Conservation (phyloP, 2,797 vertebrate genomes). For the Rousettus madagascariensis region DNA sequence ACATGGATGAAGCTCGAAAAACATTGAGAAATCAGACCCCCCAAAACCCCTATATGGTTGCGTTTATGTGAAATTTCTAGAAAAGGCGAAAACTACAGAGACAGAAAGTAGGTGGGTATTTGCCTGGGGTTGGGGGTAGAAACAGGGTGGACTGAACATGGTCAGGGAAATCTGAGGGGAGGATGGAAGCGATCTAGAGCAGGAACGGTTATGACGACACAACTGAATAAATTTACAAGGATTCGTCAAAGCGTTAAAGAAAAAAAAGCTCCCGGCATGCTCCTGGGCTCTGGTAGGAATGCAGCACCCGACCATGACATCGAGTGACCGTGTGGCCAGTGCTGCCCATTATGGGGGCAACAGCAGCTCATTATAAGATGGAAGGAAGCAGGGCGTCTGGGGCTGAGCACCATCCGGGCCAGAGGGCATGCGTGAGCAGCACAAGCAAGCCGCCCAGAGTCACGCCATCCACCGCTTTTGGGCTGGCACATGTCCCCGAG, state of each 20-base stretch:
- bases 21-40: not conserved
- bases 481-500: not conserved
- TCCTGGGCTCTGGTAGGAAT: rapidly evolving
- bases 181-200: not conserved
- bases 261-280: not conserved
- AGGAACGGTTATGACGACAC: not conserved
- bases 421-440: not conserved
- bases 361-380: rapidly evolving
- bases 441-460: not conserved
- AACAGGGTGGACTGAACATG: not conserved
- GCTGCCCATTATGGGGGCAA: rapidly evolving
- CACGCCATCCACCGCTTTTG: rapidly evolving
- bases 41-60: not conserved
- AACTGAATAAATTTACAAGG: not conserved
- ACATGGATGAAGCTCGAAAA: not conserved
- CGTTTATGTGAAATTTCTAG: not conserved
- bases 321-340: not conserved
- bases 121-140: not conserved
- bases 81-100: not conserved
- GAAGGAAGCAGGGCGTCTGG: rapidly evolving
- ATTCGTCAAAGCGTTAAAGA: not conserved
- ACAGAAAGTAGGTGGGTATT: not conserved
- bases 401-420: not conserved
- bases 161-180: not conserved
- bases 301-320: not conserved